Percentiles rank a stretch among this genome's conserved stretches.
phyloP scores from a whole-genome alignment of 2,797 vertebrate species.

The Pangasius mekongensis region DNA sequence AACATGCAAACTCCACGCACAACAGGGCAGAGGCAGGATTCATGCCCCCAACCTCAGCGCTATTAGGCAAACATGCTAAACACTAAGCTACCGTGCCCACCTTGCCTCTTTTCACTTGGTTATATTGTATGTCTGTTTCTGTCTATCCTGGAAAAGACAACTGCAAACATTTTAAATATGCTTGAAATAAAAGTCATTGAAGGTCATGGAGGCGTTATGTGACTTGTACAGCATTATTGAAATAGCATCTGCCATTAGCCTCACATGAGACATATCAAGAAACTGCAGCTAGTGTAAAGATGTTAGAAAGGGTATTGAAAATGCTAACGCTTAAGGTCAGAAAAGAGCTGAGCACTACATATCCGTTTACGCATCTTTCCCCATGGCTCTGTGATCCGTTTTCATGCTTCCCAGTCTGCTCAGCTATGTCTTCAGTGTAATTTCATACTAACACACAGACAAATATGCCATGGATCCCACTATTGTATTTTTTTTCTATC shows the following conservation, averaged over 20 bases:
- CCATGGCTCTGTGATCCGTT: slow-evolving; percentile 54
- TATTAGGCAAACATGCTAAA: too few species aligned
- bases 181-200: background rate
- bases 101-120: background rate
- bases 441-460: slow-evolving; percentile 61
- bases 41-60: too few species aligned
- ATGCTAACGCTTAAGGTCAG: slow-evolving; percentile 74
- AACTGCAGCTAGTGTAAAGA: slow-evolving; percentile 5
- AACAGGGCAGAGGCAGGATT: too few species aligned
- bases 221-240: background rate
- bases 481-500: too few species aligned
- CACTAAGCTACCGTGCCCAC: too few species aligned
- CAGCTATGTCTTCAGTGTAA: slow-evolving; percentile 61
- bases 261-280: slow-evolving; percentile 13
- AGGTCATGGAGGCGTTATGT: background rate
- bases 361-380: slow-evolving; percentile 75
- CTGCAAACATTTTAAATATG: background rate
- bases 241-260: background rate
- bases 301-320: slow-evolving; percentile 61
- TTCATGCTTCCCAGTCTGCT: slow-evolving; percentile 55
- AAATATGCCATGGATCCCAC: background rate
- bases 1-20: too few species aligned
- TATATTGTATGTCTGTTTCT: background rate
- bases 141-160: too few species aligned
- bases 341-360: slow-evolving; percentile 75